A percentile compares a stretch with the other conserved stretches of the same genome.
phyloP scores from a whole-genome alignment of 2,113 vertebrate genomes.

The Centropus unirufus region DNA sequence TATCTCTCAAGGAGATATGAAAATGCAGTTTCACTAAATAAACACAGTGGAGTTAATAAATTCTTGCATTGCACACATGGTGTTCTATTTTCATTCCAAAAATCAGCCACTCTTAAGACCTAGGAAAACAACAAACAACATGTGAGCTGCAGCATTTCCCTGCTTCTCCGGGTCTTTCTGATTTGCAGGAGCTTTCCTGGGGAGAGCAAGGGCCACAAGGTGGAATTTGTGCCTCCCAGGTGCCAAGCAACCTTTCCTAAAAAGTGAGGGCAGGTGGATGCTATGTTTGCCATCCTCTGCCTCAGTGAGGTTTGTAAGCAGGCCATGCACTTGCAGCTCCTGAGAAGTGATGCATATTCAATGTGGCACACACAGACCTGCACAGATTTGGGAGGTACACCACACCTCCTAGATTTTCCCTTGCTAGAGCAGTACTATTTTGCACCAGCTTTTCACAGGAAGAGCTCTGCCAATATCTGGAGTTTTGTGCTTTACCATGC shows the following conservation, averaged over 20 bases:
- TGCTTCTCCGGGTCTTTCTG: neutral
- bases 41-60: constrained; percentile 12
- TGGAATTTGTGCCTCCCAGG: neutral
- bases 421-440: neutral
- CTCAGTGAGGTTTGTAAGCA: accelerated
- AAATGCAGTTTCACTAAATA: constrained; percentile 35
- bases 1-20: neutral
- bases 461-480: neutral
- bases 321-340: neutral
- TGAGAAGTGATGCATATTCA: neutral
- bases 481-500: neutral
- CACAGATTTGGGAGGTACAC: accelerated
- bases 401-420: neutral
- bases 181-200: neutral
- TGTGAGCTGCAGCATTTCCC: neutral
- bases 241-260: neutral
- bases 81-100: neutral
- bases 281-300: neutral
- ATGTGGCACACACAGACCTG: neutral
- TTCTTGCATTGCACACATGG: neutral
- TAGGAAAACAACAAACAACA: neutral
- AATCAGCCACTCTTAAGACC: neutral
- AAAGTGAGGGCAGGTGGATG: neutral
- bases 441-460: neutral
- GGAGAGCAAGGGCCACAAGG: neutral